phyloP scores from a whole-genome alignment of 2,888 invertebrate species.

The Tridacna crocea region DNA sequence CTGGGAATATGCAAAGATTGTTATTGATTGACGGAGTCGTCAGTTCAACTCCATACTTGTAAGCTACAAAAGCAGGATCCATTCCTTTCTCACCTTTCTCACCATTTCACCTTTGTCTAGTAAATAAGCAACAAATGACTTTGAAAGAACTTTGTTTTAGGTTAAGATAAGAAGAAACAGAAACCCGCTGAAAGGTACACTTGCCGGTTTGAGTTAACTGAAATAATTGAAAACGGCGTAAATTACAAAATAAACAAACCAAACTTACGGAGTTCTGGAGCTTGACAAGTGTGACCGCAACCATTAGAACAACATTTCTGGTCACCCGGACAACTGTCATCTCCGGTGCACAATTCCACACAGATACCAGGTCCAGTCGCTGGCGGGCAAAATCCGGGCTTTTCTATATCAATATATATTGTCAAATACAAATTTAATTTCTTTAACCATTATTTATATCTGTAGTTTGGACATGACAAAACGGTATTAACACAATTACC shows the following conservation, averaged over 20 bases:
- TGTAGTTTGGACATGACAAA: not conserved
- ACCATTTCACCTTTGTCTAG: too few species aligned
- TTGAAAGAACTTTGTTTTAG: too few species aligned
- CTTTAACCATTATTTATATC: not conserved
- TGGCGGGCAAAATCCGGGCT: conserved; percentile 12
- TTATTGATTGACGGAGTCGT: too few species aligned
- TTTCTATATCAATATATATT: not conserved
- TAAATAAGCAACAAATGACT: too few species aligned
- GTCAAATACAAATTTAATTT: not conserved
- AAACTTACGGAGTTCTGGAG: conserved; percentile 2
- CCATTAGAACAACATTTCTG: conserved; percentile 19
- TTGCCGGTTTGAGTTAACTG: not conserved
- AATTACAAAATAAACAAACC: not conserved
- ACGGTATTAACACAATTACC: too few species aligned
- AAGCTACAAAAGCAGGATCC: too few species aligned
- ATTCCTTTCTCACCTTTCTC: too few species aligned
- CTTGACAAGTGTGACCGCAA: not conserved
- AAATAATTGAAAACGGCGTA: not conserved
- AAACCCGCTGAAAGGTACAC: too few species aligned
- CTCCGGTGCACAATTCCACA: not conserved
- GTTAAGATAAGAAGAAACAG: too few species aligned
- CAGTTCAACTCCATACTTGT: too few species aligned
- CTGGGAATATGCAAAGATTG: too few species aligned
- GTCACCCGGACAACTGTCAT: not conserved
- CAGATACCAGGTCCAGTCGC: conserved; percentile 1